Conservation (phyloP, 23 tunicate genomes). For the Halocynthia aurantium region DNA sequence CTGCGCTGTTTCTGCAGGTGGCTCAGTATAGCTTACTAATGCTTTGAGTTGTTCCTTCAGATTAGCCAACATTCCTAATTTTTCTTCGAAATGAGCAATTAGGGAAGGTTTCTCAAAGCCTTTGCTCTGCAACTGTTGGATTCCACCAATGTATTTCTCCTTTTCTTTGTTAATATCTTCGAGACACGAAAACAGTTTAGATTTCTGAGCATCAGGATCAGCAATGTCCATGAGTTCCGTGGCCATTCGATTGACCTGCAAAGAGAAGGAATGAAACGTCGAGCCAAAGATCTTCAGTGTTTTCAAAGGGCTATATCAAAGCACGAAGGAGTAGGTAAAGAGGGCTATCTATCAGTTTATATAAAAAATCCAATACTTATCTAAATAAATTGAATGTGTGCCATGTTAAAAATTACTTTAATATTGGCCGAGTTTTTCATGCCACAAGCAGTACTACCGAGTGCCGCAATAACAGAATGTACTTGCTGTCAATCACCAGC, state of each 20-base stretch:
- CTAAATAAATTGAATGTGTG: too few relatives aligned
- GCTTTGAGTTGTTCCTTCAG: slow-evolving; percentile 3
- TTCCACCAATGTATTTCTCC: slow-evolving; percentile 15
- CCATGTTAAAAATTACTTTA: too few relatives aligned
- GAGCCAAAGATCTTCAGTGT: background rate
- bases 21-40: background rate
- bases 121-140: slow-evolving; percentile 10
- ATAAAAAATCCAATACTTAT: too few relatives aligned
- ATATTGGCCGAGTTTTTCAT: too few relatives aligned
- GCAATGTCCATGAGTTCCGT: slow-evolving; percentile 12
- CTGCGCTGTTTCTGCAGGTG: background rate
- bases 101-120: slow-evolving; percentile 2
- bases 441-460: too few relatives aligned
- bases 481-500: too few relatives aligned
- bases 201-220: slow-evolving; percentile 6
- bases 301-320: too few relatives aligned
- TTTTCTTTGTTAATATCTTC: slow-evolving; percentile 41
- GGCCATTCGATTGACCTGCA: slow-evolving; percentile 15
- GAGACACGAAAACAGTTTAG: slow-evolving; percentile 19
- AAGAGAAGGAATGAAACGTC: background rate
- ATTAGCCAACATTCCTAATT: background rate
- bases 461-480: too few relatives aligned
- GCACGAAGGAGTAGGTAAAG: too few relatives aligned
- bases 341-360: too few relatives aligned
- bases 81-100: slow-evolving; percentile 1